Percentiles rank a stretch among this genome's conserved stretches.
Evolutionary conservation across 2,797 vertebrate species (phyloP).

Genomic region (Eulemur albifrons): DNA sequence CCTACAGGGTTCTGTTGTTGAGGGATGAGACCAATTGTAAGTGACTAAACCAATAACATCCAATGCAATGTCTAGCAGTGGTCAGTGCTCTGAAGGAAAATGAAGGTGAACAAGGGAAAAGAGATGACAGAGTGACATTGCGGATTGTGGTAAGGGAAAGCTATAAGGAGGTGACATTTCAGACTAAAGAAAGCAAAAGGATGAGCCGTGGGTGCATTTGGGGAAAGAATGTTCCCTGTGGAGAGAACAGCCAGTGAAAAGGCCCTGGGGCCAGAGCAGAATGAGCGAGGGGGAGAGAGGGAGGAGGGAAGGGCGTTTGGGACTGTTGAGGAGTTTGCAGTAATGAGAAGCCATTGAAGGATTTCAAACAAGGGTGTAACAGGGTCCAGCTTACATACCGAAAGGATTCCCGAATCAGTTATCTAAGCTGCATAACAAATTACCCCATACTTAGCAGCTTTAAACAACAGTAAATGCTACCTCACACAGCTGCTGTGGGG

Average conservation of each 20-base stretch:
- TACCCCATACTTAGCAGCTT: background rate
- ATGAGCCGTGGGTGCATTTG: background rate
- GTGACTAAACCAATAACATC: background rate
- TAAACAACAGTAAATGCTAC: background rate
- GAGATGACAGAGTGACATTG: background rate
- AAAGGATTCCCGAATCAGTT: no score
- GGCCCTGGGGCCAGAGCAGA: background rate
- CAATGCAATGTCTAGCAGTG: fast-evolving
- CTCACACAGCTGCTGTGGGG: no score
- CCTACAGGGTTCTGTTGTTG: background rate
- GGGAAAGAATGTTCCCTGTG: background rate
- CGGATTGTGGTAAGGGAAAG: background rate
- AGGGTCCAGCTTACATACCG: background rate
- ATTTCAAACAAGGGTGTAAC: background rate
- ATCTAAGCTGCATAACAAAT: background rate
- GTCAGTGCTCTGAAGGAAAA: background rate
- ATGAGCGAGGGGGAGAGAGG: no score
- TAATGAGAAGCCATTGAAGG: background rate
- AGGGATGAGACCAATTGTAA: background rate
- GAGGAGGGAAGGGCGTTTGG: background rate
- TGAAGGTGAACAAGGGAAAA: background rate
- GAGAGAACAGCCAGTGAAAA: background rate
- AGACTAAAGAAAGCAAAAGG: background rate
- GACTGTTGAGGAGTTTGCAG: background rate
- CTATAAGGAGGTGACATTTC: background rate